phyloP scores from a whole-genome alignment of 2,113 vertebrate species.

The Hemiprocne comata region DNA sequence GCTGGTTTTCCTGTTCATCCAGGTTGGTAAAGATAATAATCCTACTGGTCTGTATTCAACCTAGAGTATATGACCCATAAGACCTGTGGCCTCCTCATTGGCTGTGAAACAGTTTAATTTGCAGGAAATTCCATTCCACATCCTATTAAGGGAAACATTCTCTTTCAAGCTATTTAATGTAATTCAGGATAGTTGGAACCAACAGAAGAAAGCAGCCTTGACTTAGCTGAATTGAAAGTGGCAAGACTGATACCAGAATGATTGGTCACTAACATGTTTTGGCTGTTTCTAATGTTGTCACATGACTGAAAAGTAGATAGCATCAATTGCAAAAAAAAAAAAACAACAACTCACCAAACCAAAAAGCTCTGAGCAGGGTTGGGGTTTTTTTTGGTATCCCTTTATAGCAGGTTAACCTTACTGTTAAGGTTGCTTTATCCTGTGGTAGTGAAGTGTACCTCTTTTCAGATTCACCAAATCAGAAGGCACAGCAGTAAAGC shows the following conservation, averaged over 20 bases:
- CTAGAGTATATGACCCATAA: neutral
- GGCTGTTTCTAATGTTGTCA: neutral
- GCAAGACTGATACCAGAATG: neutral
- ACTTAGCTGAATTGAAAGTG: neutral
- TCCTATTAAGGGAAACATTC: neutral
- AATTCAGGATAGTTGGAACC: neutral
- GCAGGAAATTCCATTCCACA: neutral
- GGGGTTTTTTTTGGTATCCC: neutral
- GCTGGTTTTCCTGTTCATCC: neutral
- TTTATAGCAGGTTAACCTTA: neutral
- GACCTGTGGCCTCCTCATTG: neutral
- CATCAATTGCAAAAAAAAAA: neutral
- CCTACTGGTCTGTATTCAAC: neutral
- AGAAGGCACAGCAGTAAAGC: neutral
- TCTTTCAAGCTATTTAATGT: neutral
- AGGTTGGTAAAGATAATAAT: neutral
- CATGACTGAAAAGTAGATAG: neutral
- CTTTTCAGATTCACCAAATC: neutral
- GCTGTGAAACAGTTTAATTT: neutral
- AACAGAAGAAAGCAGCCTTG: neutral
- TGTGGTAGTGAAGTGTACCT: neutral
- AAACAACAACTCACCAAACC: fast-evolving
- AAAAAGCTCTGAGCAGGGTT: neutral
- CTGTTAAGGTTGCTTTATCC: neutral
- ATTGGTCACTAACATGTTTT: neutral